These are phyloP conservation scores for Mamestra brassicae DNA, from an alignment of 2,888 invertebrate species.

Conservation along the genomic window DNA sequence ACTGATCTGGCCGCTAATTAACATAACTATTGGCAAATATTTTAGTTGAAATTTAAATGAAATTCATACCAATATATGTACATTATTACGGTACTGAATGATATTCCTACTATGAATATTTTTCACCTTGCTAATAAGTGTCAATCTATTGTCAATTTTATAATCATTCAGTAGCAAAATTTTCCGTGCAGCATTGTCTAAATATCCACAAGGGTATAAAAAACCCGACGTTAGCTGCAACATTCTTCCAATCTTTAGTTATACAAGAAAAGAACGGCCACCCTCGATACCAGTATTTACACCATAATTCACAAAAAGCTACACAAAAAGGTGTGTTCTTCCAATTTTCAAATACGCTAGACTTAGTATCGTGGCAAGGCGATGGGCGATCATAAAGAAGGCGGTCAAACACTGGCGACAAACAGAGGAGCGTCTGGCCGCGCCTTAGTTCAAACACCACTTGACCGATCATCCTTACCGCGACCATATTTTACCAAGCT, in stretches of 20 bases:
- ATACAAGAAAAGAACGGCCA: conserved; percentile 22
- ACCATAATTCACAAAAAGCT: conserved; percentile 49
- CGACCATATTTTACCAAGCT: conserved; percentile 71
- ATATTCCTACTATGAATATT: background rate
- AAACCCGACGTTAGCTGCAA: conserved; percentile 7
- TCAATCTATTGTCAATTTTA: background rate
- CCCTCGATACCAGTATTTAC: conserved; percentile 31
- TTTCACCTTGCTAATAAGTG: background rate
- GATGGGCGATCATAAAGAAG: conserved; percentile 84
- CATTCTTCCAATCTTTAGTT: conserved; percentile 18
- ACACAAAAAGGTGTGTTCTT: conserved; percentile 56
- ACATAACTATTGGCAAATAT: conserved; percentile 27
- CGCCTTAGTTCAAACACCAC: conserved; percentile 83
- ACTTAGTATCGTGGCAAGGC: conserved; percentile 62
- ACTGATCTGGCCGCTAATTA: conserved; percentile 15
- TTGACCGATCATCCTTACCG: conserved; percentile 85
- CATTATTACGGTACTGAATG: background rate
- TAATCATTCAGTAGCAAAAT: background rate
- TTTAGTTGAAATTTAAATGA: background rate
- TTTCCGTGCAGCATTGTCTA: too few relatives aligned
- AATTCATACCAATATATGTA: background rate
- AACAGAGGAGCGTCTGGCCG: conserved; percentile 85
- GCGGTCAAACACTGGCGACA: conserved; percentile 83
- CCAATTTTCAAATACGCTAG: conserved; percentile 60
- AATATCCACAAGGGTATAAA: background rate